Evolutionary conservation across 2,797 vertebrate genomes (phyloP).

Genomic region (Enteromius trimaculatus): DNA sequence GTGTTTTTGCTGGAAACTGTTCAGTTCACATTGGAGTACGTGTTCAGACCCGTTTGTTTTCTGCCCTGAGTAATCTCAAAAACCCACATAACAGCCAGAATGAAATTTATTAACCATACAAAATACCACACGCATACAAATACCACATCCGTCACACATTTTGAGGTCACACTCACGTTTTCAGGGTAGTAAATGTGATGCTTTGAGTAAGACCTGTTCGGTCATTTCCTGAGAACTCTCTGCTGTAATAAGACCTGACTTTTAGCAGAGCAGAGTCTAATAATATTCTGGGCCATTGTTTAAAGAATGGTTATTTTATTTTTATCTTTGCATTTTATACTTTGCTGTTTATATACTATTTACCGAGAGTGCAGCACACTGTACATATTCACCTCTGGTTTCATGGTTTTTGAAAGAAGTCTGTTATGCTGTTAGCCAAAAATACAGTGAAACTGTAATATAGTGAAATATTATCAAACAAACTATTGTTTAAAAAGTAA

Average conservation of each 20-base stretch:
- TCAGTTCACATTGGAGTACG: not conserved
- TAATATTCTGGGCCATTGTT: not conserved
- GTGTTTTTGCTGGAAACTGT: slow-evolving; percentile 1
- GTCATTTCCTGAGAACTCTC: not conserved
- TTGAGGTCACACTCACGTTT: not conserved
- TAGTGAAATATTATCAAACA: not conserved
- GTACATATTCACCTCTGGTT: not conserved
- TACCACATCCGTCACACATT: not conserved
- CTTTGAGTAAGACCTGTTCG: slow-evolving; percentile 12
- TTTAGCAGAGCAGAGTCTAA: not conserved
- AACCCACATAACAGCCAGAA: not conserved
- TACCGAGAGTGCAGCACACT: not conserved
- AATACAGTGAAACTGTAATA: not conserved
- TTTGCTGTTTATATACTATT: not conserved
- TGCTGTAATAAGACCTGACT: not conserved
- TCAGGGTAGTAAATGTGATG: not conserved
- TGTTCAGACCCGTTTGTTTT: not conserved
- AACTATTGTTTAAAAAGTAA: not conserved
- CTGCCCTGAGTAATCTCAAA: not conserved
- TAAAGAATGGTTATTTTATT: not conserved
- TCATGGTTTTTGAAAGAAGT: too few species aligned
- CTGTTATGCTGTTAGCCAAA: too few species aligned
- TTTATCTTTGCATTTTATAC: not conserved
- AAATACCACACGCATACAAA: not conserved
- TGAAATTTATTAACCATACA: not conserved